Conservation (phyloP, 2,113 vertebrate genomes). For the Smithornis capensis region DNA sequence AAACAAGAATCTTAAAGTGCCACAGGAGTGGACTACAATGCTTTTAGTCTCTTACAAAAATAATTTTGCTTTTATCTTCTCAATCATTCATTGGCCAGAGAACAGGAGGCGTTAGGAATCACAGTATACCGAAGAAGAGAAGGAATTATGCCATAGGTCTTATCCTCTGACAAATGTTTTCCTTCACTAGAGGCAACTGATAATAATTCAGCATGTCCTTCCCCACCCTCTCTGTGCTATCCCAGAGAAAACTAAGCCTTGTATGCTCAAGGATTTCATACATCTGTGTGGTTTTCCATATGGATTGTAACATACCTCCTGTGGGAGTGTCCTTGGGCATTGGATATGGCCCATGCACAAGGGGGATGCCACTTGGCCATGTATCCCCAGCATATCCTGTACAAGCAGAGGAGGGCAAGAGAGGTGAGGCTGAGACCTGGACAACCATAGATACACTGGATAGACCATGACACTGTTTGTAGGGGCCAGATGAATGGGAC, state of each 20-base stretch:
- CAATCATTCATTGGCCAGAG: background rate
- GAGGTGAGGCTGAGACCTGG: background rate
- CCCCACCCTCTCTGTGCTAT: background rate
- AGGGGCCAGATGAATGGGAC: background rate
- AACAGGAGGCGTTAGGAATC: background rate
- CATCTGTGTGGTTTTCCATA: background rate
- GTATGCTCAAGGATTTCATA: background rate
- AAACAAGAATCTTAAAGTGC: background rate
- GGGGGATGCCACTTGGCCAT: fast-evolving
- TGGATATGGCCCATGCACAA: background rate
- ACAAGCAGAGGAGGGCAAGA: background rate
- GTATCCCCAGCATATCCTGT: background rate
- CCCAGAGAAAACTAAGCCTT: background rate
- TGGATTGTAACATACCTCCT: fast-evolving
- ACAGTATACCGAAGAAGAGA: background rate
- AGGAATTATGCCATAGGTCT: background rate
- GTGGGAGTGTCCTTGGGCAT: background rate
- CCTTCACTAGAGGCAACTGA: background rate
- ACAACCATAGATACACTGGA: background rate
- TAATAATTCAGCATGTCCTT: background rate
- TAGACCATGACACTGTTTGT: background rate
- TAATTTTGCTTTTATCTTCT: background rate
- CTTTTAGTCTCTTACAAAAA: background rate
- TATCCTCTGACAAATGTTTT: background rate
- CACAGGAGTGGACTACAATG: background rate